These are phyloP conservation scores for Pemphigus obesinymphae DNA, from an alignment of 1,140 invertebrate genomes.

Conservation along the genomic window DNA sequence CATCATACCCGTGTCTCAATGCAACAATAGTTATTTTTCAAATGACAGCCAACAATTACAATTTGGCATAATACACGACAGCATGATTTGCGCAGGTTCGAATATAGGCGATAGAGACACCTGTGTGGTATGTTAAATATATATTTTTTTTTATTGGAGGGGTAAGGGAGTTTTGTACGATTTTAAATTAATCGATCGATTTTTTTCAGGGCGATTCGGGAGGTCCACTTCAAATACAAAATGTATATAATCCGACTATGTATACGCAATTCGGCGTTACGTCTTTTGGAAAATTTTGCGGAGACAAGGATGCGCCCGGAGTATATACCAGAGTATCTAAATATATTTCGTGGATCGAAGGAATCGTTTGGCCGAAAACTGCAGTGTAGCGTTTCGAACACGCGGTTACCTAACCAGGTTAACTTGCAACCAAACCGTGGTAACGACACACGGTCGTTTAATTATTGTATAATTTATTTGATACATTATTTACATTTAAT, in stretches of 20 bases:
- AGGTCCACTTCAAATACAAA: conserved; percentile 55
- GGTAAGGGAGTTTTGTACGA: no score
- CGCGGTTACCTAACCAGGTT: no score
- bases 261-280: conserved; percentile 59
- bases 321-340: conserved; percentile 67
- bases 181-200: no score
- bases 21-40: conserved; percentile 43
- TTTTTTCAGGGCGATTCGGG: conserved; percentile 62
- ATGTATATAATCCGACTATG: conserved; percentile 50
- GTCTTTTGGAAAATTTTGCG: conserved; percentile 61
- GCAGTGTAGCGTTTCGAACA: no score
- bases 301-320: conserved; percentile 55
- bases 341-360: no score
- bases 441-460: no score
- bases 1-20: conserved; percentile 41
- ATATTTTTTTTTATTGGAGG: no score
- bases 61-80: not conserved
- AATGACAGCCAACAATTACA: not conserved
- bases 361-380: no score
- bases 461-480: no score
- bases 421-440: no score
- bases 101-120: not conserved
- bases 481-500: no score
- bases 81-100: not conserved
- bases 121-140: not conserved